Conservation (phyloP, 2,797 vertebrate species). For the Botia almorhae region DNA sequence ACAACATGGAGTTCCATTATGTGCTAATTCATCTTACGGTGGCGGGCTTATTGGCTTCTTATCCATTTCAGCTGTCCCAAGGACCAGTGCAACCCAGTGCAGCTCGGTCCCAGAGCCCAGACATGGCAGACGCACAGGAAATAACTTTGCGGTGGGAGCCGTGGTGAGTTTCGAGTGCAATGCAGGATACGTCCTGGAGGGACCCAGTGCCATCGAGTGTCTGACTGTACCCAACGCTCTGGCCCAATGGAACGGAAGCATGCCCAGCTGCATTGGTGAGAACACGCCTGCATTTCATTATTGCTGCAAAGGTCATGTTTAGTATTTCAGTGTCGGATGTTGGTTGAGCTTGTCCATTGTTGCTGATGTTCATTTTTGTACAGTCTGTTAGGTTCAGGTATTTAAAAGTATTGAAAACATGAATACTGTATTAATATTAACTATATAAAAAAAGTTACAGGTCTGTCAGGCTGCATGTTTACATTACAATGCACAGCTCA, state of each 20-base stretch:
- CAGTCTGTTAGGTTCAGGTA: too few relatives aligned
- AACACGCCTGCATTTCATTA: slow-evolving; percentile 10
- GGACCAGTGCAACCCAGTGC: slow-evolving; percentile 88
- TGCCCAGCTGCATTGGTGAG: slow-evolving; percentile 83
- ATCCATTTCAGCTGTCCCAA: slow-evolving; percentile 77
- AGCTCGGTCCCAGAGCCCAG: slow-evolving; percentile 88
- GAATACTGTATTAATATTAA: too few relatives aligned
- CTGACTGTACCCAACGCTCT: slow-evolving; percentile 84
- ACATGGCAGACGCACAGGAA: slow-evolving; percentile 83
- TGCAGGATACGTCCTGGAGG: slow-evolving; percentile 81
- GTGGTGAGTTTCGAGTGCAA: slow-evolving; percentile 84
- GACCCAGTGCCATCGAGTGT: slow-evolving; percentile 82
- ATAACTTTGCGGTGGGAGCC: slow-evolving; percentile 84
- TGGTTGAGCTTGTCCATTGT: too few relatives aligned
- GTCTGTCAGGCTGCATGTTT: too few relatives aligned
- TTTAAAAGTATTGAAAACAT: too few relatives aligned
- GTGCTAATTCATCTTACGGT: not conserved
- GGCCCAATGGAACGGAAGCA: slow-evolving; percentile 87
- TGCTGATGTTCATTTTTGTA: too few relatives aligned
- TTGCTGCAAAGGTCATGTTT: not conserved
- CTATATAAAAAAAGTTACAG: too few relatives aligned
- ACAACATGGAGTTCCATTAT: not conserved
- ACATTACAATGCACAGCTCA: too few relatives aligned
- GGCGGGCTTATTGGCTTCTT: not conserved
- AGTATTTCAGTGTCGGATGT: not conserved